Base-by-base conservation (phyloP, 2,797 vertebrate genomes). In the Paedocypris micromegethes region DNA sequence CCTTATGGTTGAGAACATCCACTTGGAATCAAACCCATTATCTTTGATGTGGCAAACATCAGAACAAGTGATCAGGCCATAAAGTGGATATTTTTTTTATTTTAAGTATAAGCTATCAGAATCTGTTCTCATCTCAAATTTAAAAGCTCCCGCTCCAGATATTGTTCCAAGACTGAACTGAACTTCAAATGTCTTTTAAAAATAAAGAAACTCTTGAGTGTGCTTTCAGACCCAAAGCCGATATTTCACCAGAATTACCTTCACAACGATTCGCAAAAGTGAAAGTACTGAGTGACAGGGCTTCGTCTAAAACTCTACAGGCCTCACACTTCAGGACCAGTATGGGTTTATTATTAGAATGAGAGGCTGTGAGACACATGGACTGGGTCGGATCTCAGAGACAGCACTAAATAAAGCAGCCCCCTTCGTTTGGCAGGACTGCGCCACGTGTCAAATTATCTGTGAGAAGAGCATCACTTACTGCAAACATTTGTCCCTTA, bases 381-480 rank as follows among this genome's bases (percentile, higher is more conserved):
- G 38, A 45, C 39, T 52, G 0, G 48, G 38, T 9, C 7, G 0
- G 38, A 65, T 54, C 56, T 58, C 55, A 7, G 9, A 72, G 45
- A 56, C 59, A 58, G 38, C 62, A 53, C 49, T 65, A 43, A 72
- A 72, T 72, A 72, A 65, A 72, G 69, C 39, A 58, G 48, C 68
- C 46, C 23, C 38, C 54, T 64, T 49, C 3, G 3, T 58, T 65
- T 49, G 4, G 43, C 43, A 53, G 41, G n/a, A 58, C n/a, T 65
- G 48, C 65, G 62, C 42, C 55, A 72, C 37, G 43, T 54, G 56
- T 65, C 62, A 65, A 53, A 72, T 52, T 59, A 56, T 52, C 64
- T 9, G 50, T 57, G 56, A 58, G 38, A 9, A 65, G 55, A 39
- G 45, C 39, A 43, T 71, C 55, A 71, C 9, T 5, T 53, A 9